Evolutionary conservation across 2,113 vertebrate species (phyloP).

Genomic region (Daboia siamensis): DNA sequence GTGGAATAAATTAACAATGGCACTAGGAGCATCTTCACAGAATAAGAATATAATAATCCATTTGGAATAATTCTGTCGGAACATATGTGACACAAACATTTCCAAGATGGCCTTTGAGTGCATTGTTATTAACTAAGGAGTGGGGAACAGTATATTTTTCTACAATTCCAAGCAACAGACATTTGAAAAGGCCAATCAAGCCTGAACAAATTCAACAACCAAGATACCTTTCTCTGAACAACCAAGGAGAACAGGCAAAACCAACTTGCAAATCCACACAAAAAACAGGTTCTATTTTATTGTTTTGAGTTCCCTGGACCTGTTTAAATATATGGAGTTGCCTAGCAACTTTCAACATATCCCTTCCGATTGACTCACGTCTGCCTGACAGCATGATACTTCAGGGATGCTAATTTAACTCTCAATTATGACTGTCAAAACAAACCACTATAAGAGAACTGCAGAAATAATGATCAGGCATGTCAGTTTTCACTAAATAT

Average conservation of each 20-base stretch:
- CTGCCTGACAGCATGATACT: constrained; percentile 24
- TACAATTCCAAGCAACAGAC: background rate
- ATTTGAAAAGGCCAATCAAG: background rate
- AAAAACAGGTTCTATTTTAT: constrained; percentile 19
- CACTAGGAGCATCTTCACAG: background rate
- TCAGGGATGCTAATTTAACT: constrained; percentile 31
- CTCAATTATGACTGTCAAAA: constrained; percentile 33
- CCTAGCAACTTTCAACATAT: constrained; percentile 29
- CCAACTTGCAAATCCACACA: constrained; percentile 5
- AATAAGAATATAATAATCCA: background rate
- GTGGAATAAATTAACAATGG: background rate
- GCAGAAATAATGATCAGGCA: constrained; percentile 17
- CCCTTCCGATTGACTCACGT: constrained; percentile 19
- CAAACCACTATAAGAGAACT: constrained; percentile 17
- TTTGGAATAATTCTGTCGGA: background rate
- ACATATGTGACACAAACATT: background rate
- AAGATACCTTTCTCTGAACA: background rate
- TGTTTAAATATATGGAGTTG: constrained; percentile 11
- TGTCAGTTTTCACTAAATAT: constrained; percentile 25
- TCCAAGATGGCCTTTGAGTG: background rate
- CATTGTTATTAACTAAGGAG: background rate
- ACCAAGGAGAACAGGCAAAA: background rate
- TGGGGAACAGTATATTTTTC: background rate
- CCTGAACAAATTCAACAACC: background rate
- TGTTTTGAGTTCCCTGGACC: constrained; percentile 18